phyloP scores from a whole-genome alignment of 2,113 vertebrate genomes.

The Burhinus bistriatus region DNA sequence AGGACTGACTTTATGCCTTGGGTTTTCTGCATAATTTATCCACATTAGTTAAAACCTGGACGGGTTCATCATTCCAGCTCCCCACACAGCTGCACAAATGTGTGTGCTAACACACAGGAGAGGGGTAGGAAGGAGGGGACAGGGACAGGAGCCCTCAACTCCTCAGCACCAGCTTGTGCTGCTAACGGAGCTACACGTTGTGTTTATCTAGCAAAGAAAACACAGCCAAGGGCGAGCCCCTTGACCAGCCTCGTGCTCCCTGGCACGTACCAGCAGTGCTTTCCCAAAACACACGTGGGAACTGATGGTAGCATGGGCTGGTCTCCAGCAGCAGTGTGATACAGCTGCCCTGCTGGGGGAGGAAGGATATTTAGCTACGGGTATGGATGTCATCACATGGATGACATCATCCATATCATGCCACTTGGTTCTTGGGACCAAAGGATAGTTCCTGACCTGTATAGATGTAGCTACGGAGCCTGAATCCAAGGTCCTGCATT shows the following conservation, averaged over 20 bases:
- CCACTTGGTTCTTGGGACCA: not conserved
- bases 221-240: not conserved
- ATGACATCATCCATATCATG: not conserved
- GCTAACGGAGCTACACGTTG: not conserved
- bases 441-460: not conserved
- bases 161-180: not conserved
- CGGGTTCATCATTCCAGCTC: not conserved
- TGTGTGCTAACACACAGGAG: too few relatives aligned
- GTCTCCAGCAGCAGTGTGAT: not conserved
- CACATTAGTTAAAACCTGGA: not conserved
- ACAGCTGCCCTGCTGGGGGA: not conserved
- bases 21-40: not conserved
- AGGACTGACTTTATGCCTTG: not conserved
- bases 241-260: not conserved
- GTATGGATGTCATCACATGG: not conserved
- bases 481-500: not conserved
- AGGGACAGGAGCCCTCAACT: not conserved
- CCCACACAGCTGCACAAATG: not conserved
- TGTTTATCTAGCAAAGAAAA: not conserved
- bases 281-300: not conserved
- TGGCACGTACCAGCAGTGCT: fast-evolving
- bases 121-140: not conserved
- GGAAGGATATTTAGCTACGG: not conserved
- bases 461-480: not conserved
- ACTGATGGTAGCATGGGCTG: not conserved